phyloP scores from a whole-genome alignment of 1,140 invertebrate species.

The Ceratosolen fusciceps region DNA sequence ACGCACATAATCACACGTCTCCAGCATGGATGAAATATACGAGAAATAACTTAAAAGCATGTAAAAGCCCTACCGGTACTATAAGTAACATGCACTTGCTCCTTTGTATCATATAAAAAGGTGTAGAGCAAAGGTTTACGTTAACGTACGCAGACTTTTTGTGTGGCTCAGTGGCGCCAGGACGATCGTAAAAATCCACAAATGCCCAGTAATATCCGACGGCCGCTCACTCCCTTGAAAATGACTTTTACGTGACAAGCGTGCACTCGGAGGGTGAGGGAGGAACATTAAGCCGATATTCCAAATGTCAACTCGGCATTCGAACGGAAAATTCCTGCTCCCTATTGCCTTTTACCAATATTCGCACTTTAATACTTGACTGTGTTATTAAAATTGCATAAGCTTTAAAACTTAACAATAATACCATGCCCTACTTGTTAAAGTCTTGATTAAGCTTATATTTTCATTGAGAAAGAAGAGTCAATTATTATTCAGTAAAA shows the following conservation, averaged over 20 bases:
- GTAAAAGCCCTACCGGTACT: background rate
- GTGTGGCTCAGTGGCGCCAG: constrained; percentile 1
- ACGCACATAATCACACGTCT: background rate
- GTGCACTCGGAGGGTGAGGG: background rate
- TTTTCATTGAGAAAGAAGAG: too few relatives aligned
- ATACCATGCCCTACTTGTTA: too few relatives aligned
- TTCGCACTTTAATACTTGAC: too few relatives aligned
- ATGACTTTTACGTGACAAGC: background rate
- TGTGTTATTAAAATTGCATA: too few relatives aligned
- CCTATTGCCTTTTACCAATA: too few relatives aligned
- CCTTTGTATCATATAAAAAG: background rate
- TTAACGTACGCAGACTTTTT: constrained; percentile 3
- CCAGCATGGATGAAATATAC: background rate
- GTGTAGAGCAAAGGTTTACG: background rate
- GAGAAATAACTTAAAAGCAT: background rate
- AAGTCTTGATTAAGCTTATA: too few relatives aligned
- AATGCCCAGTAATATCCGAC: background rate
- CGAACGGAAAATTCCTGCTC: background rate
- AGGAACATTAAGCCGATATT: background rate
- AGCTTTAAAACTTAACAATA: too few relatives aligned
- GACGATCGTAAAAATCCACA: constrained; percentile 22
- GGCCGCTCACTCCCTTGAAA: background rate
- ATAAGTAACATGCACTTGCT: background rate
- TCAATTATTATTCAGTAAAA: too few relatives aligned
- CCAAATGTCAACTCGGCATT: background rate